Evolutionary conservation across 1,140 invertebrate genomes (phyloP).

Genomic region (Wiebesia pumilae): DNA sequence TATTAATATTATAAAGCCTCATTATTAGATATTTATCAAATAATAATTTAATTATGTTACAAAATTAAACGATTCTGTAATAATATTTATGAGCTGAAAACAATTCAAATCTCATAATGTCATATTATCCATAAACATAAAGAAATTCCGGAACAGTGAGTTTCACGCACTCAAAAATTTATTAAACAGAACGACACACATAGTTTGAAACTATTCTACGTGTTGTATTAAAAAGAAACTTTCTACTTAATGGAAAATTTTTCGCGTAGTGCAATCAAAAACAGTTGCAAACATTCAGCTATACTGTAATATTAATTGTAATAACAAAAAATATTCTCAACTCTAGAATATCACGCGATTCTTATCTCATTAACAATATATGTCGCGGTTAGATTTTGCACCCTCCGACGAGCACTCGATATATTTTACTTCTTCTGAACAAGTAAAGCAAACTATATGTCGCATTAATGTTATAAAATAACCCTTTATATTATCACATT

Average conservation of each 20-base stretch:
- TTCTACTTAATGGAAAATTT: slow-evolving; percentile 59
- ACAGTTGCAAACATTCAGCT: slow-evolving; percentile 61
- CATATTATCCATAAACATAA: not conserved
- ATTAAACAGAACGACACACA: slow-evolving; percentile 2
- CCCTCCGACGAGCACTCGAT: slow-evolving; percentile 36
- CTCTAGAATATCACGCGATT: not conserved
- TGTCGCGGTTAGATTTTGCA: slow-evolving; percentile 52
- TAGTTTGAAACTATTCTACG: slow-evolving; percentile 57
- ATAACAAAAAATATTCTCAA: slow-evolving; percentile 27
- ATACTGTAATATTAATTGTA: slow-evolving; percentile 54
- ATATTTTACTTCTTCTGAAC: not conserved
- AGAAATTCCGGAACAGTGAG: not conserved
- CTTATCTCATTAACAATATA: slow-evolving; percentile 39
- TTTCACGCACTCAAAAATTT: slow-evolving; percentile 25
- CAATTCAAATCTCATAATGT: not conserved
- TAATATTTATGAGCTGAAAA: not conserved
- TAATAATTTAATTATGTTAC: no score
- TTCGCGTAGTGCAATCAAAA: slow-evolving; percentile 67
- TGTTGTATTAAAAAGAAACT: slow-evolving; percentile 53
- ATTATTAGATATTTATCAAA: no score
- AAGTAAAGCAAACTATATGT: not conserved
- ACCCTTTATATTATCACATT: not conserved
- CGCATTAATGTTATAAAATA: not conserved
- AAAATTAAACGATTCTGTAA: no score
- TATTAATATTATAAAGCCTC: no score